phyloP scores from a whole-genome alignment of 2,113 vertebrate species.

The Charadrius vociferus region DNA sequence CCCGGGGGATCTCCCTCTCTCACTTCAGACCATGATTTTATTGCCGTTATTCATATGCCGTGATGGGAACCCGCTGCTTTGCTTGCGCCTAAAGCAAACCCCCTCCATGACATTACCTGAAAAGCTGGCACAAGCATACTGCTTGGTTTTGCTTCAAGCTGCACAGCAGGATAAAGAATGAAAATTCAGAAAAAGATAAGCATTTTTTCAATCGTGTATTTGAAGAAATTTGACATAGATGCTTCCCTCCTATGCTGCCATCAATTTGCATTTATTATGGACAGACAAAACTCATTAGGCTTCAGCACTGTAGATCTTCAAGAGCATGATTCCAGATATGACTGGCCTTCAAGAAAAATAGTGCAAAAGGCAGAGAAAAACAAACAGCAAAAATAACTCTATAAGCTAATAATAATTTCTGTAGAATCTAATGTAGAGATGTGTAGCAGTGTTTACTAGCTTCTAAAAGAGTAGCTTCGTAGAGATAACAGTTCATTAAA shows the following conservation, averaged over 20 bases:
- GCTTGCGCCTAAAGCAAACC: neutral
- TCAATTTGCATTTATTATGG: neutral
- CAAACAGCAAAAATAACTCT: neutral
- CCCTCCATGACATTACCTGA: neutral
- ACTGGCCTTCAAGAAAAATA: neutral
- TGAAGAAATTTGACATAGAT: neutral
- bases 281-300: neutral
- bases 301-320: neutral
- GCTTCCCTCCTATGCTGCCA: neutral
- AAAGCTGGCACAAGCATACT: neutral
- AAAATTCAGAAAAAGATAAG: neutral
- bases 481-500: slow-evolving; percentile 16
- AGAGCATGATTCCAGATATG: neutral
- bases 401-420: slow-evolving; percentile 16
- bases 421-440: neutral
- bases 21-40: neutral
- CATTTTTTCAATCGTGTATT: neutral
- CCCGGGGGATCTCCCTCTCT: neutral
- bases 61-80: neutral
- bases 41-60: neutral
- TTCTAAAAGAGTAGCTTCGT: neutral
- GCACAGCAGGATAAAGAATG: neutral
- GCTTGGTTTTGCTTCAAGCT: neutral
- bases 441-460: neutral
- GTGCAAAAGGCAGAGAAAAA: neutral